Conservation (phyloP, 2,888 invertebrate genomes). For the Oligia latruncula region DNA sequence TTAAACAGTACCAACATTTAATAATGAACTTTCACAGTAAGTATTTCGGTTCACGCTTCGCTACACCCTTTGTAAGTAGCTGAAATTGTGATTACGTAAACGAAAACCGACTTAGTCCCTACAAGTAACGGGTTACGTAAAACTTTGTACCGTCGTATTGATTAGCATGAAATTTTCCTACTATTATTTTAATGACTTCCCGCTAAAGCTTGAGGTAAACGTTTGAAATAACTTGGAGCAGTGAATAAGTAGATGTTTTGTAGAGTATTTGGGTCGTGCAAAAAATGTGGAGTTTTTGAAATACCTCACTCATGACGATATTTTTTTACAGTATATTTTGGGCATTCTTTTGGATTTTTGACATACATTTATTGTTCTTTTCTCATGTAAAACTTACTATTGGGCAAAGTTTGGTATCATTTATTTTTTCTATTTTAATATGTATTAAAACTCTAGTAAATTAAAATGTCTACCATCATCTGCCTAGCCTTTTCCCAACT, state of each 20-base stretch:
- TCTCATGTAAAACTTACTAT: neutral
- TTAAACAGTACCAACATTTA: constrained; percentile 3
- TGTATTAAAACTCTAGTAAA: neutral
- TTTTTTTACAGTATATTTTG: neutral
- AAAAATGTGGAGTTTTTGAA: constrained; percentile 12
- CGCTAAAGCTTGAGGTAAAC: constrained; percentile 38
- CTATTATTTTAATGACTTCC: constrained; percentile 63
- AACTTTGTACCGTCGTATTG: constrained; percentile 58
- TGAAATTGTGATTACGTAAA: constrained; percentile 56
- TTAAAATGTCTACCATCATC: neutral
- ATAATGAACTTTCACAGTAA: constrained; percentile 15
- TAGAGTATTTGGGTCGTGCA: constrained; percentile 31
- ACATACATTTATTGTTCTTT: neutral
- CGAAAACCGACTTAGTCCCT: constrained; percentile 30
- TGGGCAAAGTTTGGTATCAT: neutral
- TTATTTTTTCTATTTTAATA: neutral
- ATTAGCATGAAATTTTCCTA: constrained; percentile 62
- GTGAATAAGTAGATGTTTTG: constrained; percentile 18
- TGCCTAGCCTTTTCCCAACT: no score
- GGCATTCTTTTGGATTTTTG: neutral
- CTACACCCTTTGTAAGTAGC: constrained; percentile 22
- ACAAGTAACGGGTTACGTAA: constrained; percentile 58
- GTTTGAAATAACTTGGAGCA: constrained; percentile 51
- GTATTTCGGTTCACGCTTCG: constrained; percentile 20
- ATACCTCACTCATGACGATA: neutral